phyloP scores from a whole-genome alignment of 2,888 invertebrate genomes.

The Apodemia hepburni region DNA sequence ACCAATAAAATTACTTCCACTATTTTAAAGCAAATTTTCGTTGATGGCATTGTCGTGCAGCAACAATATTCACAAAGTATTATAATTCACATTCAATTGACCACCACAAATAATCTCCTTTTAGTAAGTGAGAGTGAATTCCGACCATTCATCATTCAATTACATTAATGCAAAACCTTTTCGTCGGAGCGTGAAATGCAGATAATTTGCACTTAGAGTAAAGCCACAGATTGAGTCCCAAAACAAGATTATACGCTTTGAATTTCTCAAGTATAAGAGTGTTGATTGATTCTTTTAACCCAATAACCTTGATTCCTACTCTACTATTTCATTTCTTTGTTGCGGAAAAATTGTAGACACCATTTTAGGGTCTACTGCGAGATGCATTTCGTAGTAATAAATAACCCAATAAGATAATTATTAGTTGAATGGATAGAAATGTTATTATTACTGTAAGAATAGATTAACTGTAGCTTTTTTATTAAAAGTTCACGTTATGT shows the following conservation, averaged over 20 bases:
- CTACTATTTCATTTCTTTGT: constrained; percentile 15
- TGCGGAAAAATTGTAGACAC: neutral
- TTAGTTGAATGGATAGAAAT: neutral
- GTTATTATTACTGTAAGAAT: neutral
- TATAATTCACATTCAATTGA: constrained; percentile 26
- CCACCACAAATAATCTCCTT: constrained; percentile 32
- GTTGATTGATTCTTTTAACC: constrained; percentile 20
- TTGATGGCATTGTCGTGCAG: constrained; percentile 1
- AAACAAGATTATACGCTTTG: constrained; percentile 19
- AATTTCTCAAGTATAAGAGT: constrained; percentile 8
- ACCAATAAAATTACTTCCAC: neutral
- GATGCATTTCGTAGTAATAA: constrained; percentile 1
- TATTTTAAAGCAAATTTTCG: neutral
- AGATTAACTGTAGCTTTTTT: neutral
- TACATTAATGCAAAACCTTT: constrained; percentile 20
- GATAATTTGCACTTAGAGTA: constrained; percentile 18
- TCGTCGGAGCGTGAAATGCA: constrained; percentile 19
- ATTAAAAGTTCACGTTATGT: neutral
- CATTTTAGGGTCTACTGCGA: neutral
- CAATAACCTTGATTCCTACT: constrained; percentile 19
- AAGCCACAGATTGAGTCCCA: constrained; percentile 17
- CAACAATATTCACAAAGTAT: neutral
- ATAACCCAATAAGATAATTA: constrained; percentile 1
- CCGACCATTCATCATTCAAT: constrained; percentile 13
- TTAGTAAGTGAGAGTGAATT: constrained; percentile 37